Evolutionary conservation across 2,797 vertebrate species (phyloP), one percentile per base, ranked within the genome.

Genomic region (Yasuhikotakia modesta): DNA sequence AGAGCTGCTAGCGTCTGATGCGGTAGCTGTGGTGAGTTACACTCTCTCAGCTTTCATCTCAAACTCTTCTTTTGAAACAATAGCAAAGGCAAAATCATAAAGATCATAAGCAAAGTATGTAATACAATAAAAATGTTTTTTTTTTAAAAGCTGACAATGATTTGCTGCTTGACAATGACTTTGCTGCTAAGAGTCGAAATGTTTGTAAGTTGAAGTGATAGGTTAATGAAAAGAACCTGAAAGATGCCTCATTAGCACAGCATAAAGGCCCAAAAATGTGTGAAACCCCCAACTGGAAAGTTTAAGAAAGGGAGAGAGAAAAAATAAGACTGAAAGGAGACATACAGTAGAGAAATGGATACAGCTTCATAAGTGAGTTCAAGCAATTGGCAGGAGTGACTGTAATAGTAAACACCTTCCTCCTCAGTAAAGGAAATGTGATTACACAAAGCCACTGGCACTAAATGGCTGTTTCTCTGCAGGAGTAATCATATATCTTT

Each of bases 11-110:
- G 89, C 90, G 66, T 98, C 97, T 1, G 89, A 90, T 3, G 96
- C 96, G 0, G 96, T 99, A 45, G 97, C 96, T 22, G 96, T 98
- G 95, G 97, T 99, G 86, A 94, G 94, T 92, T 6, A 45, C 13
- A 63, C 7, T 16, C 8, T 24, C 30, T 46, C 46, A 61, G 22
- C 24, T 35, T 35, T 27, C 50, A 52, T 24, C 46, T 53, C 55
- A 70, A 50, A 65, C 22, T 57, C 16, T 27, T 66, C 22, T 65
- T 43, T 58, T 30, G 30, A 24, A 67, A n/a, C 30, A 43, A 43
- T 2, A 35, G 30, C 35, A 77, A 7, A n/a, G 14, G 32, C 64
- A 68, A 35, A 32, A 50, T 30, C 19, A 32, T n/a, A 3, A 61
- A 17, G 27, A 27, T 27, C 30, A 43, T 10, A 8, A 35, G 30